phyloP scores from a whole-genome alignment of 2,113 vertebrate species.

The Sprattus sprattus region DNA sequence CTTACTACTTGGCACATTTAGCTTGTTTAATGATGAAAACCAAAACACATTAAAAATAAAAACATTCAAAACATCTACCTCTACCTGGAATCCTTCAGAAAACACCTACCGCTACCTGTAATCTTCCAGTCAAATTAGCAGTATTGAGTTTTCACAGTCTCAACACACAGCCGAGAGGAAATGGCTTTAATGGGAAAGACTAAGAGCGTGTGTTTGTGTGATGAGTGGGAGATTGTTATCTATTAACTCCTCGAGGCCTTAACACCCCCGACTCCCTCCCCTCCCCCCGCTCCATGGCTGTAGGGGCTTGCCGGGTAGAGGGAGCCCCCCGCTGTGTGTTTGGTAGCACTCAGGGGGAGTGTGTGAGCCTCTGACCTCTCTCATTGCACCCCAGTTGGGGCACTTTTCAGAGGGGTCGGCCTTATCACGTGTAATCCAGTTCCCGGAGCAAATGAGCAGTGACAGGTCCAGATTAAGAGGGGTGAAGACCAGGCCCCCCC shows the following conservation, averaged over 20 bases:
- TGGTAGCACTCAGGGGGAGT: slow-evolving; percentile 89
- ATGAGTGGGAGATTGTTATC: not conserved
- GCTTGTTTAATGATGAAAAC: not conserved
- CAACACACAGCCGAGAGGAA: not conserved
- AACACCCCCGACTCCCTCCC: not conserved
- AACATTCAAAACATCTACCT: not conserved
- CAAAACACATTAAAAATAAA: not conserved
- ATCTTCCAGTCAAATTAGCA: not conserved
- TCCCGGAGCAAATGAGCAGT: slow-evolving; percentile 75
- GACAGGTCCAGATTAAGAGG: slow-evolving; percentile 73
- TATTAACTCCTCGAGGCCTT: not conserved
- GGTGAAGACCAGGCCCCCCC: not conserved
- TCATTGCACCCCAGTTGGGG: slow-evolving; percentile 77
- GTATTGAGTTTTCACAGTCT: not conserved
- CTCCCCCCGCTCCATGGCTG: not conserved
- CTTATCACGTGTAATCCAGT: slow-evolving; percentile 82
- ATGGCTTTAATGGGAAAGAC: not conserved
- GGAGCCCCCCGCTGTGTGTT: slow-evolving; percentile 65
- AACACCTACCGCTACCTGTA: not conserved
- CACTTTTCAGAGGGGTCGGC: slow-evolving; percentile 78
- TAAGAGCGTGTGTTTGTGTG: not conserved
- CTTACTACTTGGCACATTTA: not conserved
- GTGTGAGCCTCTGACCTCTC: slow-evolving; percentile 81
- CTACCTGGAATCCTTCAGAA: not conserved
- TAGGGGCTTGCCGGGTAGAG: not conserved